A percentile compares a stretch with the other conserved stretches of the same genome.
These are phyloP conservation scores for Meles meles DNA, from an alignment of 2,113 vertebrate genomes.

Conservation along the genomic window DNA sequence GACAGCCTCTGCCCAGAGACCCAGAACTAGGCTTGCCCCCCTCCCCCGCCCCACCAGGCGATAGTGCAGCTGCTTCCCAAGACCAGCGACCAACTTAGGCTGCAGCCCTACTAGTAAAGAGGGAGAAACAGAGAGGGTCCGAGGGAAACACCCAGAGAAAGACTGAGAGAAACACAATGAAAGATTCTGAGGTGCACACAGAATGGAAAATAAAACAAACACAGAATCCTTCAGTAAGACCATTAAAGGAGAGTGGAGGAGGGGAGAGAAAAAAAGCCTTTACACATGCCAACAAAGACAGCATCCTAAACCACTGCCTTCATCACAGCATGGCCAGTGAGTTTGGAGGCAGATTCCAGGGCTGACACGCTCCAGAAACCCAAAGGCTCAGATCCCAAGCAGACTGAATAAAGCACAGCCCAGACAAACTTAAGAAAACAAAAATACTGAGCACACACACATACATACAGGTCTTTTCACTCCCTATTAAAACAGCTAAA, in stretches of 20 bases:
- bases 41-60: not conserved
- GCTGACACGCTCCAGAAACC: slow-evolving; percentile 33
- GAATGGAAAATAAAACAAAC: not conserved
- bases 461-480: not conserved
- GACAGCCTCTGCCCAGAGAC: slow-evolving; percentile 31
- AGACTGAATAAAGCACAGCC: not conserved
- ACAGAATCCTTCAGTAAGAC: not conserved
- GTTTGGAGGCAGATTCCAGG: slow-evolving; percentile 12
- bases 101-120: not conserved
- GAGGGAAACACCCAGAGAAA: not conserved
- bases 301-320: not conserved
- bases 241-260: not conserved
- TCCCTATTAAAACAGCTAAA: slow-evolving; percentile 32
- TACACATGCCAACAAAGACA: not conserved
- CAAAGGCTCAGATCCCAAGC: slow-evolving; percentile 24
- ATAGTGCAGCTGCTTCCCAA: not conserved
- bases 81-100: not conserved
- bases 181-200: not conserved
- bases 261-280: not conserved
- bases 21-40: not conserved
- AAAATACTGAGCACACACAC: not conserved
- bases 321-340: not conserved
- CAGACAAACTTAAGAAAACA: slow-evolving; percentile 60
- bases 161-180: not conserved
- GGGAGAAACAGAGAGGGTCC: not conserved